phyloP scores from a whole-genome alignment of 2,797 vertebrate species.

The Lithobates sylvaticus region DNA sequence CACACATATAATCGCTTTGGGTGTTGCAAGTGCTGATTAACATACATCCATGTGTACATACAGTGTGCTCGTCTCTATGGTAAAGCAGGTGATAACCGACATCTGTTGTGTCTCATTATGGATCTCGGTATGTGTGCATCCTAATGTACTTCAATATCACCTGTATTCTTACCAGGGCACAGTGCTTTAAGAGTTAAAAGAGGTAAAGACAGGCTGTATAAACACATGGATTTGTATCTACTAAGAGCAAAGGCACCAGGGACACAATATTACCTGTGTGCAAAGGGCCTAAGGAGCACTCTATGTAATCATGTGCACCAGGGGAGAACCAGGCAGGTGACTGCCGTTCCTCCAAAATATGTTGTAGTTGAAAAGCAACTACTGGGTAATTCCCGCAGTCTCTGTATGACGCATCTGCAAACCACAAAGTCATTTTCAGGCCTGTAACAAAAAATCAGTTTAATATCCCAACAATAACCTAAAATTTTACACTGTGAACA shows the following conservation, averaged over 20 bases:
- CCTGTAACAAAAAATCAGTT: conserved; percentile 12
- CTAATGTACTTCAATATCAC: background rate
- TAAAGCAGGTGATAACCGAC: too few species aligned
- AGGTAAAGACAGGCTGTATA: background rate
- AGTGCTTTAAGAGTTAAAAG: background rate
- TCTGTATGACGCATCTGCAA: conserved; percentile 11
- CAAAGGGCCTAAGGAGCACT: background rate
- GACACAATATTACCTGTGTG: background rate
- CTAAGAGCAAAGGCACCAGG: background rate
- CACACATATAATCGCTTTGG: too few species aligned
- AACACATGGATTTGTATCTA: background rate
- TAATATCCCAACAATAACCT: conserved; percentile 10
- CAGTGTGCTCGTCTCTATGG: background rate
- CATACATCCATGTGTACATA: background rate
- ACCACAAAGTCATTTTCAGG: conserved; percentile 6
- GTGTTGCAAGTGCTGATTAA: background rate
- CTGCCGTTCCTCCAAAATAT: background rate
- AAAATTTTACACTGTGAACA: conserved; percentile 29
- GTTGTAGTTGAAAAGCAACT: background rate
- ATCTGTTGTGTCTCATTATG: too few species aligned
- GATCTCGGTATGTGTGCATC: background rate
- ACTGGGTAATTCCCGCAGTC: background rate
- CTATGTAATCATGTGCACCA: background rate
- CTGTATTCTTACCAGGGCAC: too few species aligned
- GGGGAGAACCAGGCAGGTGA: background rate